Conservation (phyloP, 2,797 vertebrate genomes). For the Iguana delicatissima region DNA sequence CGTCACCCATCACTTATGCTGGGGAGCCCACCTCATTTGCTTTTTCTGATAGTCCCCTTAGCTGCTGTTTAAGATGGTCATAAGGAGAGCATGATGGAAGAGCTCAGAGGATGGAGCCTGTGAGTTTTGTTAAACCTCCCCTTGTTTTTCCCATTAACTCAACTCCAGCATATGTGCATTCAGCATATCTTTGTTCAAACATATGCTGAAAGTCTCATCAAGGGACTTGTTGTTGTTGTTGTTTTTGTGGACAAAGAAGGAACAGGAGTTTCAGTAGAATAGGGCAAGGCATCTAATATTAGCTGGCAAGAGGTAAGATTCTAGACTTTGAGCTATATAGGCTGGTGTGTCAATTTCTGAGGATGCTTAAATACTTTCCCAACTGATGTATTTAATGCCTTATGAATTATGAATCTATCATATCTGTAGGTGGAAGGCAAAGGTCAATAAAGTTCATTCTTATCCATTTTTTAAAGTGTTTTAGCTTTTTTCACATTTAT, state of each 20-base stretch:
- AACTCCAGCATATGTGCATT: neutral
- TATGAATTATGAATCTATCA: neutral
- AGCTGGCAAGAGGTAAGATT: neutral
- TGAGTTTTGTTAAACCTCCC: neutral
- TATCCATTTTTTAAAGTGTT: neutral
- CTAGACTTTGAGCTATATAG: neutral
- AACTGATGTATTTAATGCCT: neutral
- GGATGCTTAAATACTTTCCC: neutral
- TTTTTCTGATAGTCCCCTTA: neutral
- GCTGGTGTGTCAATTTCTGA: neutral
- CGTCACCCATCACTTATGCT: no score
- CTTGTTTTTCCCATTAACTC: neutral
- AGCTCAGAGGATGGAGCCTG: neutral
- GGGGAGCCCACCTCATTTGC: neutral
- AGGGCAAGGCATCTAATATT: neutral
- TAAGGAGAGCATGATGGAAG: neutral
- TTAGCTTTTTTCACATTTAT: slow-evolving; percentile 1
- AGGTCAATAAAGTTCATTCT: slow-evolving; percentile 5
- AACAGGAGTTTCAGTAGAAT: neutral
- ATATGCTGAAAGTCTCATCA: neutral
- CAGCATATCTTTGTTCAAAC: neutral
- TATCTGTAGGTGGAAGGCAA: slow-evolving; percentile 13
- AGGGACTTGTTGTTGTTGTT: neutral
- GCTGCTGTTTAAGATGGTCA: neutral
- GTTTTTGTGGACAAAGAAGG: neutral